Conservation (phyloP, 2,888 invertebrate species). For the Myopa tessellatipennis region DNA sequence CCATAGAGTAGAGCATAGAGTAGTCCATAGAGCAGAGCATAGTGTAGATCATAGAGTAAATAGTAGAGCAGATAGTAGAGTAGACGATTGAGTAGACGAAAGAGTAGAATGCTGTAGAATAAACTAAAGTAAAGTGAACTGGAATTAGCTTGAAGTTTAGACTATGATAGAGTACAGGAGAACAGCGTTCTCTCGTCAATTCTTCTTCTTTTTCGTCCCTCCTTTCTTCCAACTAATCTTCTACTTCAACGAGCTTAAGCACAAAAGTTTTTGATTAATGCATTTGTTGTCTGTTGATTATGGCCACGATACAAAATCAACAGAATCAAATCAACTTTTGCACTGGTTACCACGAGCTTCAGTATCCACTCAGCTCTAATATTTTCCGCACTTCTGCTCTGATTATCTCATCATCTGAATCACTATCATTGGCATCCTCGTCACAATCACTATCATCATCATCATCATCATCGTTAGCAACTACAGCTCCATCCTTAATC, state of each 20-base stretch:
- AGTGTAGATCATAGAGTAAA: too few relatives aligned
- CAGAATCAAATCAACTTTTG: neutral
- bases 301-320: neutral
- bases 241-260: neutral
- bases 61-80: too few relatives aligned
- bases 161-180: too few relatives aligned
- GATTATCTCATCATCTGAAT: neutral
- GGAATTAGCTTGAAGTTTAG: too few relatives aligned
- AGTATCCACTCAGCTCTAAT: neutral
- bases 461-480: neutral
- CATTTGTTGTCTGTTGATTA: neutral
- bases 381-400: neutral
- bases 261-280: neutral
- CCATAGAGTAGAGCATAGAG: too few relatives aligned
- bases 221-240: neutral
- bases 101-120: too few relatives aligned
- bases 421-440: neutral
- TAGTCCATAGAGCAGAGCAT: too few relatives aligned
- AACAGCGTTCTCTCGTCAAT: neutral
- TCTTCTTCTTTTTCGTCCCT: neutral
- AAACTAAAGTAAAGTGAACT: too few relatives aligned
- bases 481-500: neutral
- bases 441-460: conserved; percentile 17
- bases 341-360: neutral
- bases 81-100: too few relatives aligned